Base-by-base conservation (phyloP, 2,888 invertebrate genomes). In the Bimastos eiseni region DNA sequence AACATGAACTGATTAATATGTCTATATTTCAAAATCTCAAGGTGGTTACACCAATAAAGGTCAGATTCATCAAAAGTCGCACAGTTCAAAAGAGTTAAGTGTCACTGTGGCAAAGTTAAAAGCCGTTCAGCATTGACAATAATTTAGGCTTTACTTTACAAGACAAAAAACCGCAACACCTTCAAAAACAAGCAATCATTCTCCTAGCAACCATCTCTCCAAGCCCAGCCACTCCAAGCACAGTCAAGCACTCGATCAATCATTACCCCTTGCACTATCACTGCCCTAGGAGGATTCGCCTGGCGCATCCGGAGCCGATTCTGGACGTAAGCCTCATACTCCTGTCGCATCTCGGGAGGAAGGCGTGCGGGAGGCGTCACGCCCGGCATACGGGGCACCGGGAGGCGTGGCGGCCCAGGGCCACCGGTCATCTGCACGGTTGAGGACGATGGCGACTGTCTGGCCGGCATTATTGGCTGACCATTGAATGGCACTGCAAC, bases 281-380 rank as follows among this genome's bases (percentile, higher is more conserved):
- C 88, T 38, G 90, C 88, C 34, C 88, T 33, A 36, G 90, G 91
- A 34, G 88, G 49, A 34, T 91, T 91, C 30, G 90, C 91, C 33
- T 88, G 36, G 83, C 90, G 90, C 91, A 91, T 91, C 19, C 94
- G 92, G 24, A 95, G 92, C 41, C 94, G 92, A 88, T 93, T 93
- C 92, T 94, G 94, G 94, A 95, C 94, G 92, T 94, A 95, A 15
- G 92, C 92, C 90, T 95, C 95, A 92, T 95, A 95, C 92, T 95
- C 94, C 92, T 94, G 94, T 37, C 94, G 91, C 86, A 93, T 94
- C 13, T 92, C 92, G 5, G 93, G 92, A 19, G 93, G 93, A 88
- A 94, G 93, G 30, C 94, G 91, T 34, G 93, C 93, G 49, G 93
- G 92, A 38, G 92, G 92, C 38, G 91, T 92, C 21, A 91, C 91